Base-by-base conservation (phyloP, 2,113 vertebrate genomes). In the Chloropsis hardwickii region DNA sequence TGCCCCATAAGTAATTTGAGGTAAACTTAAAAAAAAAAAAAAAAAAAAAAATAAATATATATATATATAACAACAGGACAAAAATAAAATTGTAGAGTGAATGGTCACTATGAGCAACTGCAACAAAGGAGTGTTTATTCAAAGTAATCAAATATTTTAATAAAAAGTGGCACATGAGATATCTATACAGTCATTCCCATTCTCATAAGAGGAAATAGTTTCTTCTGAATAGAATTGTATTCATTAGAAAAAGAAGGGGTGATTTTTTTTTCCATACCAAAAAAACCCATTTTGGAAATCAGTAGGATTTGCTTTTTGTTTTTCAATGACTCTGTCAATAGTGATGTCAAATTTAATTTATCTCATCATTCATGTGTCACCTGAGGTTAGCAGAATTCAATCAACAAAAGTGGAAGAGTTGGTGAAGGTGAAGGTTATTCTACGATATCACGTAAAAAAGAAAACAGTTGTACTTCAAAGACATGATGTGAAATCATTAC, bases 311-410 rank as follows among this genome's bases (percentile, higher is more conserved):
- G 17, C 17, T 81, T 93, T 78, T 93, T 88, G 39, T 86, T 47
- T 82, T 90, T 94, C 69, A 94, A 35, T 95, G 61, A 45, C 13
- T 92, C 77, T 71, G 44, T 96, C 78, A 95, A 80, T 51, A 79
- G 76, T 90, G n/a, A 88, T 81, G 76, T 87, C 62, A 94, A 79
- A 79, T 94, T 87, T 95, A 92, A 96, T 96, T 94, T 94, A 18
- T 50, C 27, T 94, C 80, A 67, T 86, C 10, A 1, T 96, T 91
- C 24, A 44, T 67, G 27, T 85, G 22, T 31, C 66, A 85, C 39
- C 35, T 69, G 29, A 54, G 66, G 42, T 93, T 61, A 92, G 23
- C 31, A 92, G 44, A 86, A 81, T 69, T 67, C 80, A 90, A 60
- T 91, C 64, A 90, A 93, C 72, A 81, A 39, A 70, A 86, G 35